Percentiles rank a stretch among this genome's conserved stretches.
phyloP scores from a whole-genome alignment of 2,113 vertebrate species.

The Jacana jacana region DNA sequence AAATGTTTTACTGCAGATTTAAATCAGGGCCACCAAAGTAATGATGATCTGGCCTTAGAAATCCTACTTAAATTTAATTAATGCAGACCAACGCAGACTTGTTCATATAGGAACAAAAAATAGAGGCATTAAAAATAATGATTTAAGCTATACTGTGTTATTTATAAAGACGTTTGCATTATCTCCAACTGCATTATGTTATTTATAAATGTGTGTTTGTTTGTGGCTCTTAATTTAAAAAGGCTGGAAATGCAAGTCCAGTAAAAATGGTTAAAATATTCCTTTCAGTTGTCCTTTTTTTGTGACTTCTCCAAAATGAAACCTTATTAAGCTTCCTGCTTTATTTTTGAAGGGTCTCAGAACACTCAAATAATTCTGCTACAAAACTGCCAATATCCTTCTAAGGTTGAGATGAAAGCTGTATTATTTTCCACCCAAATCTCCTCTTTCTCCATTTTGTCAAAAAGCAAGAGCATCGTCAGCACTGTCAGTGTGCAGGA shows the following conservation, averaged over 20 bases:
- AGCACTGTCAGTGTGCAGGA: neutral
- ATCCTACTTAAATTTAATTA: slow-evolving; percentile 78
- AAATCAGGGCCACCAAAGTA: slow-evolving; percentile 75
- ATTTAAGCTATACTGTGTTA: slow-evolving; percentile 69
- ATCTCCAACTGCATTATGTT: slow-evolving; percentile 68
- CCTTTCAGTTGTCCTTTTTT: neutral
- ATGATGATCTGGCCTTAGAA: slow-evolving; percentile 74
- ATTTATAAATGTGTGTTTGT: slow-evolving; percentile 64
- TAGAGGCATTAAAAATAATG: slow-evolving; percentile 66
- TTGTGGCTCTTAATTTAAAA: slow-evolving; percentile 57
- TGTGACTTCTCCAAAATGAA: neutral
- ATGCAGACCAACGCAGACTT: slow-evolving; percentile 67
- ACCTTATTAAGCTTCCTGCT: neutral
- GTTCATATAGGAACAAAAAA: slow-evolving; percentile 49
- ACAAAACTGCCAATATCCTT: neutral
- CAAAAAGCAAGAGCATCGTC: neutral
- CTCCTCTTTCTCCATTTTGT: neutral
- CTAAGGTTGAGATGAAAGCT: neutral
- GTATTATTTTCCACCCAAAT: neutral
- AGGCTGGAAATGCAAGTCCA: slow-evolving; percentile 33
- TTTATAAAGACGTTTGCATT: slow-evolving; percentile 72
- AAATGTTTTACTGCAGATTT: slow-evolving; percentile 81
- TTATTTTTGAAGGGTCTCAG: neutral
- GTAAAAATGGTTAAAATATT: slow-evolving; percentile 58
- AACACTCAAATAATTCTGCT: neutral